Evolutionary conservation across 1,140 invertebrate species (phyloP).

Genomic region (Oreohelix idahoensis): DNA sequence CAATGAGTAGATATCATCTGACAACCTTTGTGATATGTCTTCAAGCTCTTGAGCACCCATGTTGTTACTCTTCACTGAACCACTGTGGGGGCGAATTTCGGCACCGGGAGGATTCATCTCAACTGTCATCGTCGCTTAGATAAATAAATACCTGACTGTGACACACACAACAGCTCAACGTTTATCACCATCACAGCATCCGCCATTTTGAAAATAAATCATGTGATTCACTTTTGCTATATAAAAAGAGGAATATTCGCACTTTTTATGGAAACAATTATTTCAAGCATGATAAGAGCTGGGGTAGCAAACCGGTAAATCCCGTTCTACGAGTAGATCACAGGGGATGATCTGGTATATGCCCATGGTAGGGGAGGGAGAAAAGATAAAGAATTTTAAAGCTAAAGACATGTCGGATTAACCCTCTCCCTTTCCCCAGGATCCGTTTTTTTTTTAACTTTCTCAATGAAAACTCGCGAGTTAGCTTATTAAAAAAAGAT

Average conservation of each 20-base stretch:
- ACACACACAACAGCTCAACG: background rate
- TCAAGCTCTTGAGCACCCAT: background rate
- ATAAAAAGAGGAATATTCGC: background rate
- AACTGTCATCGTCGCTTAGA: background rate
- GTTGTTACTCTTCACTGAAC: background rate
- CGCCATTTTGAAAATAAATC: slow-evolving; percentile 31
- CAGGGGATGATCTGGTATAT: no score
- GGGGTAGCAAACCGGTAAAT: no score
- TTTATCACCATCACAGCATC: background rate
- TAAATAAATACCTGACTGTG: background rate
- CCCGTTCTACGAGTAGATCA: no score
- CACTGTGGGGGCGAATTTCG: background rate
- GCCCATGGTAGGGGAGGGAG: no score
- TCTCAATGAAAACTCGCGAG: no score
- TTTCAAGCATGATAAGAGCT: no score
- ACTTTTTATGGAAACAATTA: background rate
- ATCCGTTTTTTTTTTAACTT: no score
- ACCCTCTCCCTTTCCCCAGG: no score
- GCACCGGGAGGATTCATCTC: background rate
- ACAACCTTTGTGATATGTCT: background rate
- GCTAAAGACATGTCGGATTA: no score
- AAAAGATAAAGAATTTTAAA: no score
- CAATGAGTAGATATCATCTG: slow-evolving; percentile 13
- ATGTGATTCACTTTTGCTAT: background rate
- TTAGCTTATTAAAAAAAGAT: no score